These are phyloP conservation scores for Tonatia bakeri DNA, from an alignment of 2,113 vertebrate genomes.

Conservation along the genomic window DNA sequence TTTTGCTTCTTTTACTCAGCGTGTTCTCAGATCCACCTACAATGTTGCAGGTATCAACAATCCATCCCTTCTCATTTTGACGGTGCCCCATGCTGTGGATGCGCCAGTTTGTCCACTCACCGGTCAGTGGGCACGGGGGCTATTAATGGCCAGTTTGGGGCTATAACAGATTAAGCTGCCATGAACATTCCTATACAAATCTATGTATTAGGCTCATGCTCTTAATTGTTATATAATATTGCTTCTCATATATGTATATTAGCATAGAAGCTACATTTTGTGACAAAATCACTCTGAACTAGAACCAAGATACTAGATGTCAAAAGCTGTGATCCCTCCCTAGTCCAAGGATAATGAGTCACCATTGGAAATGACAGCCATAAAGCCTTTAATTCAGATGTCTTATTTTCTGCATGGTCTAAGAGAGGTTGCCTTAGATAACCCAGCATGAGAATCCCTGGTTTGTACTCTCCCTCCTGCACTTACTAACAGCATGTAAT, in stretches of 20 bases:
- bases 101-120: neutral
- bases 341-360: neutral
- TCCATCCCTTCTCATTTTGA: neutral
- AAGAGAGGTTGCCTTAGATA: neutral
- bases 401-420: neutral
- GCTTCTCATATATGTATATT: neutral
- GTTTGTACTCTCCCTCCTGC: neutral
- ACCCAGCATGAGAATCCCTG: neutral
- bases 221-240: neutral
- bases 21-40: neutral
- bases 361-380: neutral
- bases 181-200: neutral
- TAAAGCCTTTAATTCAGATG: neutral
- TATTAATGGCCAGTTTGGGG: neutral
- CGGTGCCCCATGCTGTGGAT: fast-evolving
- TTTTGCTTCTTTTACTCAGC: neutral
- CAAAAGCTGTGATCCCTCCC: neutral
- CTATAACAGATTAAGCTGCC: neutral
- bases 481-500: neutral
- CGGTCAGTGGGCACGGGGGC: neutral
- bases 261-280: neutral
- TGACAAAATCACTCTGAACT: neutral
- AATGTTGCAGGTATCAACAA: neutral
- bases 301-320: neutral
- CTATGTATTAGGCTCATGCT: neutral